Evolutionary conservation across 2,113 vertebrate genomes (phyloP).

Genomic region (Mormyrus iriodes): DNA sequence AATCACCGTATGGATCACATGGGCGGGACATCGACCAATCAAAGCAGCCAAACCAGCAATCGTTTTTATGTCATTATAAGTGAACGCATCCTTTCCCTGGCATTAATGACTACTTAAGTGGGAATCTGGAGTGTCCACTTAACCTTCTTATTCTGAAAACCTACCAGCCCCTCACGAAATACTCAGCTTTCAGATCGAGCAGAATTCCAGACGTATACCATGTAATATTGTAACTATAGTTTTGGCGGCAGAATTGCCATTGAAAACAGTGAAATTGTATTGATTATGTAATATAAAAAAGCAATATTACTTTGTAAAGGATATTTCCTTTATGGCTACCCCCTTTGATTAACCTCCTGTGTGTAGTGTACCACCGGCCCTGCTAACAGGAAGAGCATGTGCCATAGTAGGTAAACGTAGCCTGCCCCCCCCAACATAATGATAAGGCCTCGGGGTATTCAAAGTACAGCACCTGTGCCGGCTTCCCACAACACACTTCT

Average conservation of each 20-base stretch:
- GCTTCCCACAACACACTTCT: neutral
- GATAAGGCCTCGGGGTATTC: neutral
- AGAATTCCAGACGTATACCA: neutral
- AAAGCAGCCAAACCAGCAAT: neutral
- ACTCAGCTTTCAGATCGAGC: neutral
- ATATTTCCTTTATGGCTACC: neutral
- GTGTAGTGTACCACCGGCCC: neutral
- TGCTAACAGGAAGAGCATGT: neutral
- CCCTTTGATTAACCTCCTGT: neutral
- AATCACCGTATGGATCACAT: neutral
- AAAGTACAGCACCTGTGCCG: neutral
- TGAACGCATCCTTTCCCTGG: neutral
- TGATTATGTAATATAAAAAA: neutral
- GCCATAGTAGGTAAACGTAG: neutral
- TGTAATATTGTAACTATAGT: neutral
- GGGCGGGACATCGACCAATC: neutral
- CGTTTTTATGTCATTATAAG: neutral
- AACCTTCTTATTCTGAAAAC: neutral
- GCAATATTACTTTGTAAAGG: neutral
- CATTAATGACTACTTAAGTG: neutral
- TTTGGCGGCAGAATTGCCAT: neutral
- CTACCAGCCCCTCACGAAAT: neutral
- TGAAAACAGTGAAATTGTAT: neutral
- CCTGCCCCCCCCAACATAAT: neutral
- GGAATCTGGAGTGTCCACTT: neutral